A percentile compares a stretch with the other conserved stretches of the same genome.
Evolutionary conservation across 30 jellyfish, hydroid and myxozoan genomes (phyloP).

Genomic region (Rhopilema esculentum): DNA sequence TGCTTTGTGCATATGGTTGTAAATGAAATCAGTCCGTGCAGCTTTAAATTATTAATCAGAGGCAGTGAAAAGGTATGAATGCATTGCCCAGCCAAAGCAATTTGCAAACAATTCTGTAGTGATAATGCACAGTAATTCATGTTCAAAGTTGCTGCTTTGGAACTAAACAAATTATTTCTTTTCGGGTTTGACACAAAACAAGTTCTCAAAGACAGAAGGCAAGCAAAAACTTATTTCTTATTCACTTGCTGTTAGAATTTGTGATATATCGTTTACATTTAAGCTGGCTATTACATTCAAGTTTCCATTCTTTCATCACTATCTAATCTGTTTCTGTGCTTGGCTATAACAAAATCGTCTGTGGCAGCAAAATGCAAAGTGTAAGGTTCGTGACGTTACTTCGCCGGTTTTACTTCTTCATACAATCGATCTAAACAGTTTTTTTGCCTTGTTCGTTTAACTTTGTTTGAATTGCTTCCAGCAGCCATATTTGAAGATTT

Average conservation of each 20-base stretch:
- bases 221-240: neutral
- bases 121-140: neutral
- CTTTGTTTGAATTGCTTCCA: neutral
- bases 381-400: no score
- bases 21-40: neutral
- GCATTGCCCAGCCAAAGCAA: neutral
- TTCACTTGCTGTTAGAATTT: neutral
- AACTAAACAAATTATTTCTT: no score
- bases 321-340: no score
- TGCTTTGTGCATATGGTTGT: neutral
- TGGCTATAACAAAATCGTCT: no score
- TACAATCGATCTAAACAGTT: no score
- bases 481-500: no score
- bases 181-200: neutral
- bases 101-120: neutral
- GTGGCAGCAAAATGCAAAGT: no score
- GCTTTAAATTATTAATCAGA: neutral
- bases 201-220: neutral
- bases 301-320: no score
- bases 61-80: neutral
- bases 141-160: neutral
- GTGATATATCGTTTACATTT: no score
- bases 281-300: no score
- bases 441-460: no score
- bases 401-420: no score